Percentiles rank a stretch among this genome's conserved stretches.
Evolutionary conservation across 92 coral and sea anemone species (phyloP).

Genomic region (Palythoa grandis): DNA sequence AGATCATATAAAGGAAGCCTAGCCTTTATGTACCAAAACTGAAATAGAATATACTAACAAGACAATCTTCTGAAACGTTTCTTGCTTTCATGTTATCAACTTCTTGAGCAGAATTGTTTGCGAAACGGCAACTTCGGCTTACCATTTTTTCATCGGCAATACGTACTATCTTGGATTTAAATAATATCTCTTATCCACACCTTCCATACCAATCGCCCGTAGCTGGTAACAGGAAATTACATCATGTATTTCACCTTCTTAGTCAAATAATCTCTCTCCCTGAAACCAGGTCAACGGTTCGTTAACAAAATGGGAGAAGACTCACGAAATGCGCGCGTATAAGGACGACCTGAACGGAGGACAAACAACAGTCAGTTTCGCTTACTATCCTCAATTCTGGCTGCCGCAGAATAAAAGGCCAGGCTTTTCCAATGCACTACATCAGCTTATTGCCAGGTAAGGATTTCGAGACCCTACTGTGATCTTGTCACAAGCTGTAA

Average conservation of each 20-base stretch:
- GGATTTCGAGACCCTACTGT: not conserved
- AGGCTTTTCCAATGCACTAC: constrained; percentile 72
- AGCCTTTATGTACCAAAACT: too few relatives aligned
- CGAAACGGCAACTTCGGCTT: too few relatives aligned
- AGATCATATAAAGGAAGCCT: too few relatives aligned
- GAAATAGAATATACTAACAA: too few relatives aligned
- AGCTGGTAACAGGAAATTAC: too few relatives aligned
- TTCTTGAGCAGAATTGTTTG: too few relatives aligned
- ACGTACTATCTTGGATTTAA: too few relatives aligned
- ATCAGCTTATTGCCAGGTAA: constrained; percentile 85
- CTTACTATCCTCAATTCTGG: constrained; percentile 93
- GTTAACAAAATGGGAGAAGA: constrained; percentile 78
- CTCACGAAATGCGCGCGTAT: constrained; percentile 82
- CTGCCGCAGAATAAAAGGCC: constrained; percentile 68
- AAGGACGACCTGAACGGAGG: constrained; percentile 73
- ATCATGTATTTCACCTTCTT: not conserved
- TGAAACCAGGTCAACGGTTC: constrained; percentile 75
- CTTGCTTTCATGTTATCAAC: too few relatives aligned
- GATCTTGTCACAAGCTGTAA: not conserved
- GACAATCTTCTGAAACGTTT: too few relatives aligned
- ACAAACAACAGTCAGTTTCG: constrained; percentile 85
- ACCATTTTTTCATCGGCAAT: too few relatives aligned
- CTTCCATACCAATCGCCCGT: too few relatives aligned
- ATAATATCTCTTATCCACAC: too few relatives aligned
- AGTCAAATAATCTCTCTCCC: not conserved